Conservation (phyloP, 2,113 vertebrate genomes). For the Brachyhypopomus gauderio region DNA sequence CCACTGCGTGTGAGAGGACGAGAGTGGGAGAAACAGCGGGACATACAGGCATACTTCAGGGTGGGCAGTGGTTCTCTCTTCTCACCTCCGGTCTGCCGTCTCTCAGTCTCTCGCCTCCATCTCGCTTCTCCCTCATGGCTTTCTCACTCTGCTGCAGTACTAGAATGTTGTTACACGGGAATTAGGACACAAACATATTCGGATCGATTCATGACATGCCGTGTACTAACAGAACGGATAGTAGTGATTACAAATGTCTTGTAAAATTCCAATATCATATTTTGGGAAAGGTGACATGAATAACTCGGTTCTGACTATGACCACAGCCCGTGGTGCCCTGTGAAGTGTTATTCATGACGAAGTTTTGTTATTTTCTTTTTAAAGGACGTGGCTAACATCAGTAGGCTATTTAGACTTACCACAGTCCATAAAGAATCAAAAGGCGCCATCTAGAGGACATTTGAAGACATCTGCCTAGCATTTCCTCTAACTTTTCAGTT, state of each 20-base stretch:
- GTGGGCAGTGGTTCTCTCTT: conserved; percentile 27
- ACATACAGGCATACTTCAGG: conserved; percentile 10
- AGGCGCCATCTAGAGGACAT: conserved; percentile 20
- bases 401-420: not conserved
- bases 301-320: not conserved
- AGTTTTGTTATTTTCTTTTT: not conserved
- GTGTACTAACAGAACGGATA: not conserved
- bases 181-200: conserved; percentile 4
- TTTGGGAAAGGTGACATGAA: not conserved
- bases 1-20: conserved; percentile 11
- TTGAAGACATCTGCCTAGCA: not conserved
- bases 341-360: not conserved
- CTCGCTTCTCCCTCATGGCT: conserved; percentile 12
- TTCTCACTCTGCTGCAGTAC: conserved; percentile 15
- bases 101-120: conserved; percentile 33
- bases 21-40: not conserved
- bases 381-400: not conserved
- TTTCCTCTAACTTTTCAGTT: no score
- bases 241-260: no score
- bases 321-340: not conserved
- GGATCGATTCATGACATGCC: not conserved
- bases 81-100: conserved; percentile 37
- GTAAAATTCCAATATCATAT: no score
- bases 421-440: not conserved
- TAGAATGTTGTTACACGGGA: conserved; percentile 2